Conservation (phyloP, 2,113 vertebrate genomes). For the Thalassoma bifasciatum region DNA sequence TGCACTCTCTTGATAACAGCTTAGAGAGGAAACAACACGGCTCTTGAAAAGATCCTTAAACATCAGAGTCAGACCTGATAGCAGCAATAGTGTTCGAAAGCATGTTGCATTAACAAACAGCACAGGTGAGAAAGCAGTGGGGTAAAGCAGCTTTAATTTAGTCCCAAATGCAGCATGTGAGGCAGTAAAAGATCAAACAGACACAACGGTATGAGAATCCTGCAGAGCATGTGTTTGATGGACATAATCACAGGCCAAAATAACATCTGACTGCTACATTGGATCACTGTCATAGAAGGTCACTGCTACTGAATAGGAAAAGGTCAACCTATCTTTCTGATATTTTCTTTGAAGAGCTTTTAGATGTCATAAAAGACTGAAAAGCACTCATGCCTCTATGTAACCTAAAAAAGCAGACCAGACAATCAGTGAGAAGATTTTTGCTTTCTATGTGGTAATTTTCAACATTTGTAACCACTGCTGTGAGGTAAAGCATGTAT, state of each 20-base stretch:
- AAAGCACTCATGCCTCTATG: too few relatives aligned
- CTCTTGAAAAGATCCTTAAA: slow-evolving; percentile 53
- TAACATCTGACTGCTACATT: slow-evolving; percentile 2
- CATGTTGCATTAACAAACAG: slow-evolving; percentile 4
- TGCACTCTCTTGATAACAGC: slow-evolving; percentile 58
- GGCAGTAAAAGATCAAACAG: slow-evolving; percentile 34
- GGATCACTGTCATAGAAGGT: slow-evolving; percentile 10
- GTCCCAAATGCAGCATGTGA: slow-evolving; percentile 26
- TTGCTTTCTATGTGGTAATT: too few relatives aligned
- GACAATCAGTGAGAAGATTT: too few relatives aligned
- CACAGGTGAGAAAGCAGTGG: not conserved
- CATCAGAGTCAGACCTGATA: slow-evolving; percentile 51
- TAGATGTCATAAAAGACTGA: too few relatives aligned
- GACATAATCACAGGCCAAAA: slow-evolving; percentile 32
- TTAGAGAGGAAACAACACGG: slow-evolving; percentile 44
- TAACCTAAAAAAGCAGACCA: too few relatives aligned
- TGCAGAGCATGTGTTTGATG: slow-evolving; percentile 44
- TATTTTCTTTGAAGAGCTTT: too few relatives aligned
- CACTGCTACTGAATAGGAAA: slow-evolving; percentile 11
- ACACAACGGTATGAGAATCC: slow-evolving; percentile 31
- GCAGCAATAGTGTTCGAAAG: slow-evolving; percentile 32
- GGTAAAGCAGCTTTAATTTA: slow-evolving; percentile 29
- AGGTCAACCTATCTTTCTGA: not conserved
- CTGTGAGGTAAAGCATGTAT: too few relatives aligned
- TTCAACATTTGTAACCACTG: too few relatives aligned